phyloP scores from a whole-genome alignment of 2,888 invertebrate species.

The Drosophila rubida region DNA sequence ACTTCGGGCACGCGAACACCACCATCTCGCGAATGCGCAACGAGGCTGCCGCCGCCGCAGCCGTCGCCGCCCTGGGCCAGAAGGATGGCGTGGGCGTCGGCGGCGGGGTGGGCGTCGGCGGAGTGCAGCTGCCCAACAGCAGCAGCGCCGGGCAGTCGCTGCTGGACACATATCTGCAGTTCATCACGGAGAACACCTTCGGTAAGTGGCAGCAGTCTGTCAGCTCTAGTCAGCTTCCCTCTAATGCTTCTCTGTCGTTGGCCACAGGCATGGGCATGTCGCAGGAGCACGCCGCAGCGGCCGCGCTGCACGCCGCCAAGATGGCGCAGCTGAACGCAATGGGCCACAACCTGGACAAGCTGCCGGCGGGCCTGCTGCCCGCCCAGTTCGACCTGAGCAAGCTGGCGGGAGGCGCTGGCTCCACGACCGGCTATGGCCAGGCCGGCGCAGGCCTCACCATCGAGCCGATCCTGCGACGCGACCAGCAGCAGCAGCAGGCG shows the following conservation, averaged over 20 bases:
- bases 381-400: constrained; percentile 84
- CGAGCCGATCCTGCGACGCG: constrained; percentile 82
- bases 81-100: constrained; percentile 86
- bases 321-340: constrained; percentile 91
- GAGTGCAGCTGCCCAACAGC: constrained; percentile 89
- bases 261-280: constrained; percentile 86
- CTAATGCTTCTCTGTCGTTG: background rate
- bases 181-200: constrained; percentile 93
- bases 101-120: constrained; percentile 85
- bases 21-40: constrained; percentile 88
- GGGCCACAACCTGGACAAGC: constrained; percentile 86
- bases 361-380: constrained; percentile 85
- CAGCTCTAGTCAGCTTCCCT: background rate
- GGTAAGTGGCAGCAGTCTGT: constrained; percentile 84
- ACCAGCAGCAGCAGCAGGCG: constrained; percentile 66
- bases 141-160: constrained; percentile 91
- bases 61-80: constrained; percentile 78
- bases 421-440: constrained; percentile 48
- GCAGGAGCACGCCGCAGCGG: constrained; percentile 89
- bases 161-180: constrained; percentile 94
- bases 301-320: constrained; percentile 92
- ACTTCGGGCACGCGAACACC: constrained; percentile 87
- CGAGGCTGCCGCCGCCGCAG: constrained; percentile 85
- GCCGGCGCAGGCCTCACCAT: constrained; percentile 78
- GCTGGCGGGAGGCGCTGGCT: constrained; percentile 66